Evolutionary conservation across 2,888 invertebrate genomes (phyloP), one percentile per base, ranked within the genome.

Genomic region (Drosophila ezoana): DNA sequence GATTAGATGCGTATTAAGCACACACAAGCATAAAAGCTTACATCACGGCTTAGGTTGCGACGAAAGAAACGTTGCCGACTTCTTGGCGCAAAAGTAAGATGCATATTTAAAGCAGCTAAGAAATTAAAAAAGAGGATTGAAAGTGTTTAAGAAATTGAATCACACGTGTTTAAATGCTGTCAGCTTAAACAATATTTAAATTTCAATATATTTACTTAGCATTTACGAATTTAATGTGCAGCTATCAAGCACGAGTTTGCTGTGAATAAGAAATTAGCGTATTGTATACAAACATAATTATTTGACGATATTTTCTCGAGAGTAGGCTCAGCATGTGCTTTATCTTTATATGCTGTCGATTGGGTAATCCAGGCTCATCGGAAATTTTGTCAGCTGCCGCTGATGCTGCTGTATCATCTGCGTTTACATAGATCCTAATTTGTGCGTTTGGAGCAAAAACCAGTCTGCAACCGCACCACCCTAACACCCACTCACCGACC

Each of bases 1-100:
- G 77, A 76, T 77, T 78, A 64, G 62, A 58, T 58, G 69, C 60
- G 57, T 45, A 72, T 80, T 81, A 70, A 48, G 57, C 64, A 63
- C 60, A 54, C 49, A 32, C 58, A 54, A 49, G 48, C 51, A 20
- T 48, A 45, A 60, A 49, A 61, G 86, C 72, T 77, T 69, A 65
- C 38, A 58, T 13, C 52, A 41, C 43, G 44, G 57, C 63, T 69
- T 79, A 51, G 53, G 32, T 2, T 18, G 18, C 35, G 44, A n/a
- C 23, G n/a, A 58, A 67, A 49, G 51, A 64, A 51, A 28, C 52
- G 20, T 35, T 66, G 61, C 49, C 52, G 66, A 44, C 57, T 83
- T 72, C 53, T 11, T 9, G 3, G 63, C 18, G 33, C 41, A 23
- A 8, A 16, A n/a, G 37, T 20, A 14, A 41, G 16, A 35, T 18